Percentiles rank a stretch among this genome's conserved stretches.
Evolutionary conservation across 2,797 vertebrate genomes (phyloP).

Genomic region (Rhinoraja longicauda): DNA sequence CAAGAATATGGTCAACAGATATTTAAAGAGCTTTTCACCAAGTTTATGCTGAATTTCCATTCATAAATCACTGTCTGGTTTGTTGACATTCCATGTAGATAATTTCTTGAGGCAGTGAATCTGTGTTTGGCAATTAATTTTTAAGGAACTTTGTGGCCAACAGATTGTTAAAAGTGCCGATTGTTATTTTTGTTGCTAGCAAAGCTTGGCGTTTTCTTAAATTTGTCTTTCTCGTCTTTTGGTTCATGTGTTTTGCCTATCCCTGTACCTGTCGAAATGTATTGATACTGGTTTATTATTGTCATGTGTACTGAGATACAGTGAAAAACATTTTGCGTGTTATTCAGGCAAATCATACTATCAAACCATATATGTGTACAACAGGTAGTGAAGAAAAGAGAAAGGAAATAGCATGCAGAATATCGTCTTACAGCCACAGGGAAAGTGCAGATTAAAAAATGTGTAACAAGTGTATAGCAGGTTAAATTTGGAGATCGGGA

Average conservation of each 20-base stretch:
- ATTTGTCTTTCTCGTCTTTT: conserved; percentile 56
- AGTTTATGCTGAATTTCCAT: conserved; percentile 13
- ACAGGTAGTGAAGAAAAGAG: too few species aligned
- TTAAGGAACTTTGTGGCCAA: conserved; percentile 66
- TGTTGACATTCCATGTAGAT: conserved; percentile 30
- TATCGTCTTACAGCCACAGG: too few species aligned
- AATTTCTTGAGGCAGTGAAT: not conserved
- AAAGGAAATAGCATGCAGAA: too few species aligned
- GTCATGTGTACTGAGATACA: too few species aligned
- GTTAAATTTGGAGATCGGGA: too few species aligned
- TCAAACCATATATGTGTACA: too few species aligned
- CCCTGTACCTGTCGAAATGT: too few species aligned
- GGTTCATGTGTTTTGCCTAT: not conserved
- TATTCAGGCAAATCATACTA: too few species aligned
- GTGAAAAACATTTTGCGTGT: too few species aligned
- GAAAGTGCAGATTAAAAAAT: too few species aligned
- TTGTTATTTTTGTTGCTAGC: conserved; percentile 62
- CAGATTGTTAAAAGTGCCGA: conserved; percentile 67
- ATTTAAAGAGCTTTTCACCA: not conserved
- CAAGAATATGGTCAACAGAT: conserved; percentile 7
- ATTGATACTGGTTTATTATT: too few species aligned
- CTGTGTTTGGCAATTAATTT: conserved; percentile 51
- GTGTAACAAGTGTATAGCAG: too few species aligned
- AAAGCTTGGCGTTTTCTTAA: conserved; percentile 61
- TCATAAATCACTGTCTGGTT: conserved; percentile 8